Evolutionary conservation across 2,888 invertebrate genomes (phyloP).

Genomic region (Julus scandinavius): DNA sequence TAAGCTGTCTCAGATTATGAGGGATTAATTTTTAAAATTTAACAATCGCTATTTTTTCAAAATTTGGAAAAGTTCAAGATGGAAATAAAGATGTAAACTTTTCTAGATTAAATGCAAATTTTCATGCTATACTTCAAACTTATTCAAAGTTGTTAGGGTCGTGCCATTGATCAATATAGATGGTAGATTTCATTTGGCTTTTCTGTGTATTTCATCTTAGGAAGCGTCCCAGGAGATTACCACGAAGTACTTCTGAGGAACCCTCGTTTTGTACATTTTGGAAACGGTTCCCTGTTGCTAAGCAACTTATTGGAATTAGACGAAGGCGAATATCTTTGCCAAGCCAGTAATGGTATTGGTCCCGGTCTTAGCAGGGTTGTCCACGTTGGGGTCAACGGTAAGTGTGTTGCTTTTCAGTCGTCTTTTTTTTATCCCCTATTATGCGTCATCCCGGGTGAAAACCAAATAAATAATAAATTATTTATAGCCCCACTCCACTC

Average conservation of each 20-base stretch:
- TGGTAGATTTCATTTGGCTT: background rate
- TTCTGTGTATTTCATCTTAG: conserved; percentile 67
- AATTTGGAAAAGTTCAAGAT: too few species aligned
- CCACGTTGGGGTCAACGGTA: conserved; percentile 65
- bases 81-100: too few species aligned
- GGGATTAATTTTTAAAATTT: too few species aligned
- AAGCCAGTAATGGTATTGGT: conserved; percentile 95
- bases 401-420: conserved; percentile 57
- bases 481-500: conserved; percentile 5
- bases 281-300: conserved; percentile 91
- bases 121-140: too few species aligned
- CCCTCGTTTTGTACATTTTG: conserved; percentile 85
- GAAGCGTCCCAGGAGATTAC: conserved; percentile 91
- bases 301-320: conserved; percentile 92
- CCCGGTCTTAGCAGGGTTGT: conserved; percentile 76
- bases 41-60: too few species aligned
- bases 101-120: too few species aligned
- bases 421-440: background rate
- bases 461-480: conserved; percentile 40
- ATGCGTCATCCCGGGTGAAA: background rate
- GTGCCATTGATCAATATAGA: background rate
- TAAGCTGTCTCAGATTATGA: too few species aligned
- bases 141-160: background rate
- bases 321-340: conserved; percentile 94
- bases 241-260: conserved; percentile 91